A percentile compares a stretch with the other conserved stretches of the same genome.
phyloP scores from a whole-genome alignment of 2,888 invertebrate genomes.

The Sceliomorpha sp. region DNA sequence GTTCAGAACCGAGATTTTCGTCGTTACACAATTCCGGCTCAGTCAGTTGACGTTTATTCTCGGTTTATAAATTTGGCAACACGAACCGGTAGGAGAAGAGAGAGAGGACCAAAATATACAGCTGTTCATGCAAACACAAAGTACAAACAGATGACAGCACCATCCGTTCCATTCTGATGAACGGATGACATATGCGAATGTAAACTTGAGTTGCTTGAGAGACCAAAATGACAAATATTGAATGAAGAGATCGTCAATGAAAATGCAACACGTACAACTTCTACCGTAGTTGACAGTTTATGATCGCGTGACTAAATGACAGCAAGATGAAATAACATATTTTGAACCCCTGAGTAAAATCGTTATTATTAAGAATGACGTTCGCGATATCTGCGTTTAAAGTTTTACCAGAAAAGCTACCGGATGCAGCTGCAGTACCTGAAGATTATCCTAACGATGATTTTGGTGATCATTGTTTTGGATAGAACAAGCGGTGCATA shows the following conservation, averaged over 20 bases:
- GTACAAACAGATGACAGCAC: conserved; percentile 31
- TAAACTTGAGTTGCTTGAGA: conserved; percentile 14
- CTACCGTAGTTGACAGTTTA: not conserved
- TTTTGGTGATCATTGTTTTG: no score
- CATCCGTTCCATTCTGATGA: not conserved
- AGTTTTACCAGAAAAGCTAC: no score
- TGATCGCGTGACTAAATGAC: conserved; percentile 7
- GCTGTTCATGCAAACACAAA: conserved; percentile 3
- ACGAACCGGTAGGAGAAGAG: not conserved
- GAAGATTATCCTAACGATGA: no score
- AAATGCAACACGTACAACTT: conserved; percentile 43
- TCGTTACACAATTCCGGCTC: no score
- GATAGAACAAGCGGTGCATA: no score
- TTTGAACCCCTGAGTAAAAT: no score
- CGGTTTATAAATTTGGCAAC: no score
- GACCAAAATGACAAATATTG: not conserved
- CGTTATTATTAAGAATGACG: no score
- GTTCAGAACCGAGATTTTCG: no score
- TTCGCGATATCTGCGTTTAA: no score
- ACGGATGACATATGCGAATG: conserved; percentile 13
- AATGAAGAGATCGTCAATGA: conserved; percentile 5
- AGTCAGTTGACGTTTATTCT: no score
- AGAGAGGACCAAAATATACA: conserved; percentile 12
- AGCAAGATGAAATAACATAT: not conserved
- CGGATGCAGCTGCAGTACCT: no score